Evolutionary conservation across 2,797 vertebrate species (phyloP), one percentile per base, ranked within the genome.

Genomic region (Anabacerthia variegaticeps): DNA sequence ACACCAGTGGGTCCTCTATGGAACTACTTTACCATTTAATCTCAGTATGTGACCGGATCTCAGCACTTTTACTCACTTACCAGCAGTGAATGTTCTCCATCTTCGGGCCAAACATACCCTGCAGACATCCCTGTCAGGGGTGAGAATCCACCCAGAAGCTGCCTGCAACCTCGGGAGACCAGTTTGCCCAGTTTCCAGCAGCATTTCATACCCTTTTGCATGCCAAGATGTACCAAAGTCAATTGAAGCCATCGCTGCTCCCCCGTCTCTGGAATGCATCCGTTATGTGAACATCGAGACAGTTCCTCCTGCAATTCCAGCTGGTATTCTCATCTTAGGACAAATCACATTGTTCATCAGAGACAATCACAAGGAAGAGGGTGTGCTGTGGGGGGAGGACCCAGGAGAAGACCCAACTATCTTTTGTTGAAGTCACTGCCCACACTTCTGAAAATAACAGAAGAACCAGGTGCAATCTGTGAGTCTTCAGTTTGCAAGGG

Each of bases 71-170:
- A 71, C 14, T 65, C n/a, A 52, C 24, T 65, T 24, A 39, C 44
- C 34, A 44, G 46, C 65, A 58, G n/a, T 23, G 10, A 52, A 14
- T 30, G 12, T 58, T 84, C 7, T 8, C 10, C 10, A 8, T 71
- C n/a, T 51, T 58, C 0, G 0, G 28, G 21, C 28, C 65, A 52
- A 18, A 9, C 24, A 27, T n/a, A 46, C 44, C n/a, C 52, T 77
- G 37, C n/a, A 84, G n/a, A 15, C 18, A 30, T 51, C n/a, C 44
- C 44, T 77, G 21, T n/a, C 44, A 34, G 28, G 17, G 5, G 5
- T 34, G 28, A 14, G 8, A 10, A 81, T 68, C 34, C 26, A 14
- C 27, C 54, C 61, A 19, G 34, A 58, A 48, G 41, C 41, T 65
- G 41, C 62, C 30, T 44, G 41, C 30, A 65, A 17, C 62, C 30